These are phyloP conservation scores for Acanthurus lineatus DNA, from an alignment of 2,797 vertebrate species.

Conservation along the genomic window DNA sequence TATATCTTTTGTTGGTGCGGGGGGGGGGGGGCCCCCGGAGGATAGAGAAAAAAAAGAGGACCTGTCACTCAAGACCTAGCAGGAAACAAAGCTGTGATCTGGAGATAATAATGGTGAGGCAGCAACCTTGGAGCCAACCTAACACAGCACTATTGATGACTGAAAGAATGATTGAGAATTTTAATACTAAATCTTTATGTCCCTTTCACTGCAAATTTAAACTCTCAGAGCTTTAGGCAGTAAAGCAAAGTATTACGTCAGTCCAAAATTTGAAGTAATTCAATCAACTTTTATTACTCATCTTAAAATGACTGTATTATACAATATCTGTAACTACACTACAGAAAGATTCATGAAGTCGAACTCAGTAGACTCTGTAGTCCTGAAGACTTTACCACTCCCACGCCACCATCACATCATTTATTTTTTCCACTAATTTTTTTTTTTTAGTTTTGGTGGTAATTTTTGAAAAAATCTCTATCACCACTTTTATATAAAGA, in stretches of 20 bases:
- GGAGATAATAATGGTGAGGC: slow-evolving; percentile 27
- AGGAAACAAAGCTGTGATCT: slow-evolving; percentile 55
- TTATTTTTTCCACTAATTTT: not conserved
- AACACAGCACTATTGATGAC: slow-evolving; percentile 20
- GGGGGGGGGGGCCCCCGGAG: not conserved
- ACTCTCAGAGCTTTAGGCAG: not conserved
- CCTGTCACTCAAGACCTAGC: slow-evolving; percentile 43
- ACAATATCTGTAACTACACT: not conserved
- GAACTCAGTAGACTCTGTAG: not conserved
- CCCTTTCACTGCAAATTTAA: not conserved
- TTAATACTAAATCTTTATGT: slow-evolving; percentile 3
- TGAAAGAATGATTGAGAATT: not conserved
- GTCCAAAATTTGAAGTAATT: not conserved
- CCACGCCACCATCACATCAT: slow-evolving; percentile 14
- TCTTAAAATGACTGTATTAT: not conserved
- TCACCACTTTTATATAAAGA: too few relatives aligned
- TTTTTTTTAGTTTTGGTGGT: too few relatives aligned
- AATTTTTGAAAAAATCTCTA: too few relatives aligned
- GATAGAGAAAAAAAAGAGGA: slow-evolving; percentile 41
- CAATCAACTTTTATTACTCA: not conserved
- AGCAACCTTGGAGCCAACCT: slow-evolving; percentile 19
- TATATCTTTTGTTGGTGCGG: too few relatives aligned
- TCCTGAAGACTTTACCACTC: slow-evolving; percentile 17
- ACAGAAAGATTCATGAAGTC: slow-evolving; percentile 5
- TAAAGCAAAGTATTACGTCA: not conserved